phyloP scores from a whole-genome alignment of 2,797 vertebrate genomes.

The Gallinago nigripennis region DNA sequence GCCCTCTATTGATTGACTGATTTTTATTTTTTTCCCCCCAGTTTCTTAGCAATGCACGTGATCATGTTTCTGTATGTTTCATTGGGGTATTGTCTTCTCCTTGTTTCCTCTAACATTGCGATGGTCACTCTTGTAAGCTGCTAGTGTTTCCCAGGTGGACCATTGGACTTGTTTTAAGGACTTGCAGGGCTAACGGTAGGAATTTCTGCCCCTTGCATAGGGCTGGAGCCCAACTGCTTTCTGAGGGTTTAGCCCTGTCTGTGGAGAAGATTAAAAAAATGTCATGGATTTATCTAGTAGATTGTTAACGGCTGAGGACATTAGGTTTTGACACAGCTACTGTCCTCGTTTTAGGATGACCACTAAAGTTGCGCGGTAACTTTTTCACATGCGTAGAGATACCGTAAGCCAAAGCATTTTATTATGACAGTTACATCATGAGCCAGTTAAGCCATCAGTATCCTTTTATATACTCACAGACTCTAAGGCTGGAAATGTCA shows the following conservation, averaged over 20 bases:
- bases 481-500: neutral
- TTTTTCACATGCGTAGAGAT: neutral
- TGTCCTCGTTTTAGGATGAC: neutral
- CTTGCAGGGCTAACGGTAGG: neutral
- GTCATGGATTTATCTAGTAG: neutral
- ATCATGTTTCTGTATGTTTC: neutral
- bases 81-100: neutral
- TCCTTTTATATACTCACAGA: neutral
- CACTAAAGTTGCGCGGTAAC: neutral
- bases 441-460: neutral
- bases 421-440: rapidly evolving
- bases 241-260: neutral
- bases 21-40: neutral
- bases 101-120: neutral
- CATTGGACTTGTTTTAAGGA: neutral
- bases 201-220: neutral
- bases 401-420: neutral
- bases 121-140: neutral
- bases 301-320: neutral
- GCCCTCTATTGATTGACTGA: neutral
- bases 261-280: neutral
- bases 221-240: neutral
- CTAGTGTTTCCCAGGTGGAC: neutral
- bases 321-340: neutral
- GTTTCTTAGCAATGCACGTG: neutral